Evolutionary conservation across 2,888 invertebrate genomes (phyloP).

Genomic region (Trissoscelio sp.): DNA sequence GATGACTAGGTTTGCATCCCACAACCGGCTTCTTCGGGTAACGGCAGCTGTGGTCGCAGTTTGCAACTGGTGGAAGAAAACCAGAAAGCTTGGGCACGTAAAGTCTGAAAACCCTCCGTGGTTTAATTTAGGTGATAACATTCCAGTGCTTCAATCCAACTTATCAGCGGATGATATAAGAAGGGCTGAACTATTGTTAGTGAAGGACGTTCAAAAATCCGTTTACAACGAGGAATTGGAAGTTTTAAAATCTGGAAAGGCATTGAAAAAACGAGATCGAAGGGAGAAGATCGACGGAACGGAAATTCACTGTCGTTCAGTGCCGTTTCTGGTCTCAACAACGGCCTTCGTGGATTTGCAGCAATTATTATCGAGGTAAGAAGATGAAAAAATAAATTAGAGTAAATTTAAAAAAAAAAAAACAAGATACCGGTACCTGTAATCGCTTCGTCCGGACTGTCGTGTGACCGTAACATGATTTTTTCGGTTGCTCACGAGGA

Average conservation of each 20-base stretch:
- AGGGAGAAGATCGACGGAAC: constrained; percentile 5
- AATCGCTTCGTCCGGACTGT: constrained; percentile 54
- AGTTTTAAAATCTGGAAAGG: neutral
- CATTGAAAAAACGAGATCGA: constrained; percentile 1
- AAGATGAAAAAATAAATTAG: constrained; percentile 5
- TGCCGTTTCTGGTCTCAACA: constrained; percentile 18
- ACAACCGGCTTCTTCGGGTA: no score
- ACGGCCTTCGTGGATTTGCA: constrained; percentile 49
- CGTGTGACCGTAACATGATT: constrained; percentile 26
- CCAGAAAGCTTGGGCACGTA: no score
- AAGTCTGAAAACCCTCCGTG: no score
- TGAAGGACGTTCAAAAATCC: no score
- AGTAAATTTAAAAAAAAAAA: neutral
- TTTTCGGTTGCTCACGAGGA: constrained; percentile 23
- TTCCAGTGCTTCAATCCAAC: no score
- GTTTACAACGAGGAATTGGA: no score
- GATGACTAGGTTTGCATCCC: no score
- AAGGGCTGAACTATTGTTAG: no score
- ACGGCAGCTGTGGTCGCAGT: no score
- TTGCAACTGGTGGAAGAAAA: no score
- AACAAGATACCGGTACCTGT: constrained; percentile 43
- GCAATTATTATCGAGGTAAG: constrained; percentile 24
- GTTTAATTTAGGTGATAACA: no score
- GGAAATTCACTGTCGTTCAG: constrained; percentile 23
- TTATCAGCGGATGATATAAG: no score